Conservation (phyloP, 2,113 vertebrate species). For the Aphelocoma coerulescens region DNA sequence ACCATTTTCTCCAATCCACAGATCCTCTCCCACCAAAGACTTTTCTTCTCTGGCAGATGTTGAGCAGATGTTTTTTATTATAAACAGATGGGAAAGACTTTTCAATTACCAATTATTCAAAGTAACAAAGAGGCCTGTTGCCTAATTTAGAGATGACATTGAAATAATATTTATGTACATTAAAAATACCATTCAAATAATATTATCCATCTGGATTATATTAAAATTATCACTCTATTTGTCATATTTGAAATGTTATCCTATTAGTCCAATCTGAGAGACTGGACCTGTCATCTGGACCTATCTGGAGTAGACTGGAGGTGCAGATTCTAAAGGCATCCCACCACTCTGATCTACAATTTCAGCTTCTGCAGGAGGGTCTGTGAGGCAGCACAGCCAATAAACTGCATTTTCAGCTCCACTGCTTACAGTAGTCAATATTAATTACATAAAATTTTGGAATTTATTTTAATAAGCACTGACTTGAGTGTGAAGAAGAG, state of each 20-base stretch:
- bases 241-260: background rate
- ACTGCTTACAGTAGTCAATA: background rate
- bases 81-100: constrained; percentile 49
- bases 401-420: background rate
- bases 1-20: background rate
- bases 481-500: background rate
- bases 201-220: background rate
- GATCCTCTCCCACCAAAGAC: background rate
- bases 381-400: background rate
- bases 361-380: background rate
- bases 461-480: background rate
- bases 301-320: rapidly evolving
- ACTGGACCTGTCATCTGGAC: background rate
- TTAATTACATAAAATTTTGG: background rate
- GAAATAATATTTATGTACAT: constrained; percentile 1
- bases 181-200: background rate
- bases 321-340: background rate
- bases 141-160: constrained; percentile 9
- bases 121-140: constrained; percentile 35
- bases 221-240: background rate
- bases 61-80: constrained; percentile 64
- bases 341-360: background rate
- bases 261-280: background rate
- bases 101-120: constrained; percentile 57
- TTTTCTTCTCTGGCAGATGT: constrained; percentile 56